phyloP scores from a whole-genome alignment of 2,888 invertebrate genomes.

The Stegana nigrithorax region DNA sequence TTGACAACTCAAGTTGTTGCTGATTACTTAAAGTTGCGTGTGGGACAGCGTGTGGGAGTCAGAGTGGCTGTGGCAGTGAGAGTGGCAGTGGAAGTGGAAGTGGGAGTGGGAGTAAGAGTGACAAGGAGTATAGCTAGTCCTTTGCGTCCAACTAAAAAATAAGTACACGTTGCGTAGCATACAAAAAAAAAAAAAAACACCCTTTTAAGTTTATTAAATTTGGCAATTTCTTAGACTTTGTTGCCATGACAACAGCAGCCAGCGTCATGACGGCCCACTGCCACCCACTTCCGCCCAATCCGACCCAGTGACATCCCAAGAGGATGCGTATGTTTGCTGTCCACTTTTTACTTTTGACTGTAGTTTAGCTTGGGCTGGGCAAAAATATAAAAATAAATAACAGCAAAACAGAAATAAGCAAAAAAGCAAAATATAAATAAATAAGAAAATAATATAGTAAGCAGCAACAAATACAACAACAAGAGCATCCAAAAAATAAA shows the following conservation, averaged over 20 bases:
- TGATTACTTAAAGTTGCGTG: constrained; percentile 46
- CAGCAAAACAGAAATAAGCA: neutral
- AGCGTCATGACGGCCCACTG: constrained; percentile 1
- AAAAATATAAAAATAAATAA: neutral
- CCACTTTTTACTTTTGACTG: constrained; percentile 26
- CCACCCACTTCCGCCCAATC: neutral
- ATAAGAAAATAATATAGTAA: no score
- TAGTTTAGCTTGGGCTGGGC: neutral
- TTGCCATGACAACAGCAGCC: constrained; percentile 3
- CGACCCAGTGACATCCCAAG: constrained; percentile 37
- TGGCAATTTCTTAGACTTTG: constrained; percentile 53
- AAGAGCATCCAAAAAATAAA: neutral
- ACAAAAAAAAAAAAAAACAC: constrained; percentile 34
- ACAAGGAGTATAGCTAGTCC: constrained; percentile 11
- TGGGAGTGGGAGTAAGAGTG: constrained; percentile 32
- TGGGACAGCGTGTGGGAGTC: constrained; percentile 20
- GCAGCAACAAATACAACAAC: no score
- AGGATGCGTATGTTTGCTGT: constrained; percentile 49
- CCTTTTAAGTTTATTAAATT: constrained; percentile 64
- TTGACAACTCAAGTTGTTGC: constrained; percentile 61
- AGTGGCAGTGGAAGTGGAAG: neutral
- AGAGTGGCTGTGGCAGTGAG: constrained; percentile 8
- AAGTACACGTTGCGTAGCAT: neutral
- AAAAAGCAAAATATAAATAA: no score
- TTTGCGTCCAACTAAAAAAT: constrained; percentile 10